These are phyloP conservation scores for Drosophila ochracea DNA, from an alignment of 2,888 invertebrate genomes.

Conservation along the genomic window DNA sequence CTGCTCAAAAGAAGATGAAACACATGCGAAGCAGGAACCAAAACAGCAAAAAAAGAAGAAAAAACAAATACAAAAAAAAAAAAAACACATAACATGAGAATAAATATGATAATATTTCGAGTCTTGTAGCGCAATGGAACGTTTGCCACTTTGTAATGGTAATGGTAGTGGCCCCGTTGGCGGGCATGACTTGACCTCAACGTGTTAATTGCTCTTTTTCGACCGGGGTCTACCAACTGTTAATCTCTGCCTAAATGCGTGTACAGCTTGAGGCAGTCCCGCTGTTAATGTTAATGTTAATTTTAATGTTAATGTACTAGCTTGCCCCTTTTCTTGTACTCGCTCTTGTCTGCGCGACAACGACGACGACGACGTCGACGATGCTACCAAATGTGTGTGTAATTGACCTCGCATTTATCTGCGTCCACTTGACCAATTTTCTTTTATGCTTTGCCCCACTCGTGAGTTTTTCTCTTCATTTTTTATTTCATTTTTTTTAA, in stretches of 20 bases:
- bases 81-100: constrained; percentile 33
- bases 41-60: constrained; percentile 12
- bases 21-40: constrained; percentile 58
- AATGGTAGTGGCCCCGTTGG: constrained; percentile 51
- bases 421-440: constrained; percentile 45
- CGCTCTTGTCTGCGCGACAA: constrained; percentile 29
- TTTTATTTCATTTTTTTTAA: neutral
- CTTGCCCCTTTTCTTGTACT: constrained; percentile 41
- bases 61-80: neutral
- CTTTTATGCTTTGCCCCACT: constrained; percentile 16
- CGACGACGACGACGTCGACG: constrained; percentile 4
- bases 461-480: constrained; percentile 21
- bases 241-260: constrained; percentile 62
- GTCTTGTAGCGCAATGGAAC: constrained; percentile 26
- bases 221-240: constrained; percentile 46
- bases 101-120: constrained; percentile 57
- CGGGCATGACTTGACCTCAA: constrained; percentile 68
- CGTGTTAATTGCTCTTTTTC: constrained; percentile 69
- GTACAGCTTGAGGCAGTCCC: constrained; percentile 41
- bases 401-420: constrained; percentile 65
- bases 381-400: constrained; percentile 59
- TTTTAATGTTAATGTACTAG: constrained; percentile 22
- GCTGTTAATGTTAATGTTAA: constrained; percentile 50
- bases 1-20: constrained; percentile 33
- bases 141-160: constrained; percentile 51